Percentiles rank a stretch among this genome's conserved stretches.
Evolutionary conservation across 1,140 invertebrate species (phyloP).

Genomic region (Ostrea edulis): DNA sequence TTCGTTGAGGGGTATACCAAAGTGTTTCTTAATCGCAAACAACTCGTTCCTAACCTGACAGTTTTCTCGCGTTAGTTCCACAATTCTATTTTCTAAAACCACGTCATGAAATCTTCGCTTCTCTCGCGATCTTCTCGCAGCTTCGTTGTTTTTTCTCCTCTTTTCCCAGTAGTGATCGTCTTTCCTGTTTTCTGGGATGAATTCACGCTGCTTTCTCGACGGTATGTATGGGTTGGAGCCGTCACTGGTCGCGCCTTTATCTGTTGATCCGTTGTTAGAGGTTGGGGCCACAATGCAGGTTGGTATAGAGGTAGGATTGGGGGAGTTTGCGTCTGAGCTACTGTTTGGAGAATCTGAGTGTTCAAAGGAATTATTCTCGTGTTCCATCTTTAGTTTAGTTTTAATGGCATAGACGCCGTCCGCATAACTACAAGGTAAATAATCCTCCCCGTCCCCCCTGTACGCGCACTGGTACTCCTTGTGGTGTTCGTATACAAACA

Average conservation of each 20-base stretch:
- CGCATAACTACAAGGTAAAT: background rate
- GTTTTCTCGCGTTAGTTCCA: slow-evolving; percentile 96
- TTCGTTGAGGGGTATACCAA: slow-evolving; percentile 84
- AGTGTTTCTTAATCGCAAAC: slow-evolving; percentile 95
- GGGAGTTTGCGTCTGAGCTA: slow-evolving; percentile 46
- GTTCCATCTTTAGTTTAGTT: slow-evolving; percentile 21
- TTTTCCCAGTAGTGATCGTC: slow-evolving; percentile 99
- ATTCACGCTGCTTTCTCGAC: slow-evolving; percentile 92
- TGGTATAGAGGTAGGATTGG: slow-evolving; percentile 51
- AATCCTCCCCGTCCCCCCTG: background rate
- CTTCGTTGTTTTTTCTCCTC: slow-evolving; percentile 95
- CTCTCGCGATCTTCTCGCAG: slow-evolving; percentile 95
- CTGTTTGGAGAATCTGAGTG: slow-evolving; percentile 1
- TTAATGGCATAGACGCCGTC: background rate
- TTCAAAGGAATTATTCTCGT: slow-evolving; percentile 9
- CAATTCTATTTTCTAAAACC: slow-evolving; percentile 95
- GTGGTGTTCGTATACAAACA: background rate
- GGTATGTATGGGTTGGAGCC: slow-evolving; percentile 60
- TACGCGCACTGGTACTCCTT: background rate
- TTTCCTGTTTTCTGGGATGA: slow-evolving; percentile 97
- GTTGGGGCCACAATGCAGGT: slow-evolving; percentile 63
- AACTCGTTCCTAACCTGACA: slow-evolving; percentile 95
- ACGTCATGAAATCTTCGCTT: slow-evolving; percentile 98
- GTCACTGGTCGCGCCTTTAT: slow-evolving; percentile 41
- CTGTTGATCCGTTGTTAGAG: slow-evolving; percentile 53